Base-by-base conservation (phyloP, 1,140 invertebrate genomes). In the Papilio glaucus region DNA sequence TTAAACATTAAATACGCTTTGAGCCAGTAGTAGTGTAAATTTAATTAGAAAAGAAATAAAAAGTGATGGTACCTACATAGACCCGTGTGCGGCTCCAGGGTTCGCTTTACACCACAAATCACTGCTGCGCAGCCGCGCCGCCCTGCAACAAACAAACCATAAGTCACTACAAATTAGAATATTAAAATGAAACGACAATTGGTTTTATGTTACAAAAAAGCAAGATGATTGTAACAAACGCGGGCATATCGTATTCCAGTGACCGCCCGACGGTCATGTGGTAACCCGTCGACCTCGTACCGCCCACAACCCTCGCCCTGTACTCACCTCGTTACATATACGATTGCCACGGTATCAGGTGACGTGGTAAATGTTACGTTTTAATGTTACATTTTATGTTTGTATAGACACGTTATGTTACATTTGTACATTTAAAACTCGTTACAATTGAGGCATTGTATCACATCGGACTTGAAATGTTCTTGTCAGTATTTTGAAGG, bases 51-150 rank as follows among this genome's bases (percentile, higher is more conserved):
- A 41, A 41, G 12, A 41, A 41, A 53, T 1, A 8, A 18, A 57
- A 39, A 71, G 39, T 71, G 9, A 60, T 45, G 13, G 18, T 71
- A 83, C 84, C 80, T 72, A 86, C 84, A 62, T 79, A 76, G 67
- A 72, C 72, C 75, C 77, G 68, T 82, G 77, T 77, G 77, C 76
- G 88, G 82, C 86, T 88, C 88, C 88, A 90, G 86, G 83, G 75
- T 88, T 81, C 75, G 83, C 84, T 81, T 72, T 80, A 82, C 81
- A 74, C 85, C 77, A 75, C 77, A 82, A 72, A 72, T 71, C 82
- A 82, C 61, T 60, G 70, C 71, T 82, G 80, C 82, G 84, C 84
- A 76, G 84, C 86, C 88, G 82, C 83, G 79, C 86, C 87, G 85
- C 85, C 84, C 88, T 90, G 81, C 0, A 88, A 86, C 83, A 82